These are phyloP conservation scores for Nemoura dubitans DNA, from an alignment of 2,888 invertebrate species.

Conservation along the genomic window DNA sequence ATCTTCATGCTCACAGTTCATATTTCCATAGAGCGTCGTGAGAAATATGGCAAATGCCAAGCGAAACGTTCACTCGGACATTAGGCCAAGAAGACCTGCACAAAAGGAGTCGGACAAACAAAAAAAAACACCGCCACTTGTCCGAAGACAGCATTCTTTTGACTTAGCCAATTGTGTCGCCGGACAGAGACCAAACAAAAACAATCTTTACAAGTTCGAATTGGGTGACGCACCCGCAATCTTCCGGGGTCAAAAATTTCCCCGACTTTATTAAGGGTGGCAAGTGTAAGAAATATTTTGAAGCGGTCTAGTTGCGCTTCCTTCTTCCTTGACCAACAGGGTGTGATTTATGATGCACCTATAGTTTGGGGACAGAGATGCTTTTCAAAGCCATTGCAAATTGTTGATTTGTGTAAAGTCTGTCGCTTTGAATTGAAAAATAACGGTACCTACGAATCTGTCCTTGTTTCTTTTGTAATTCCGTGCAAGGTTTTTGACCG, in stretches of 20 bases:
- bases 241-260: constrained; percentile 30
- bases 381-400: neutral
- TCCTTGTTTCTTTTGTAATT: neutral
- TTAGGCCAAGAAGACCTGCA: too few relatives aligned
- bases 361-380: too few relatives aligned
- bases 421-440: neutral
- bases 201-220: neutral
- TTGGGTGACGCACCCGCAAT: neutral
- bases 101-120: too few relatives aligned
- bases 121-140: neutral
- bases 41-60: too few relatives aligned
- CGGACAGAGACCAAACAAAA: neutral
- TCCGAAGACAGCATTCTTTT: neutral
- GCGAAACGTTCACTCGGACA: too few relatives aligned
- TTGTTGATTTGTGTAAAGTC: neutral
- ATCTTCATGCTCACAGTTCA: too few relatives aligned
- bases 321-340: neutral
- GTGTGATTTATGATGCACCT: neutral
- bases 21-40: too few relatives aligned
- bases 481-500: neutral
- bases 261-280: neutral
- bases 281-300: too few relatives aligned
- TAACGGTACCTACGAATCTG: neutral
- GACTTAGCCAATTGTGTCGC: neutral
- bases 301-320: neutral